Conservation (phyloP, 2,888 invertebrate genomes). For the Hofmannophila pseudospretella region DNA sequence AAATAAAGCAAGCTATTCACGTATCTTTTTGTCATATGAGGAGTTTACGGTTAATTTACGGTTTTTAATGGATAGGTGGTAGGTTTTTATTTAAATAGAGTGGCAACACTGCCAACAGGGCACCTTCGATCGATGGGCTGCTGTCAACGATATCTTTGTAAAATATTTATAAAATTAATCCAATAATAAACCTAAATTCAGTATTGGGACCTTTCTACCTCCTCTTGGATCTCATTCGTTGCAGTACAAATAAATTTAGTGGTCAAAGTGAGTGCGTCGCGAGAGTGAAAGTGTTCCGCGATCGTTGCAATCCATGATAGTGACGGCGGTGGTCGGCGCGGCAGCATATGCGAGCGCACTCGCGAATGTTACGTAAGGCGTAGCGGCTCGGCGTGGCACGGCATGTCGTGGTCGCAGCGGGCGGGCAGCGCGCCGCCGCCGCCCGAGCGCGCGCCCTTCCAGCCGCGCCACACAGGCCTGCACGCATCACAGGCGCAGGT, state of each 20-base stretch:
- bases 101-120: slow-evolving; percentile 75
- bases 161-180: slow-evolving; percentile 46
- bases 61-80: too few species aligned
- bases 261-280: slow-evolving; percentile 10
- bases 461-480: slow-evolving; percentile 37
- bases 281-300: slow-evolving; percentile 62
- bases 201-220: not conserved
- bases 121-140: slow-evolving; percentile 75
- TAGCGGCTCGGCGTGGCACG: too few species aligned
- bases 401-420: slow-evolving; percentile 74
- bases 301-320: slow-evolving; percentile 42
- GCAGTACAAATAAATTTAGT: slow-evolving; percentile 1
- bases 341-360: slow-evolving; percentile 58
- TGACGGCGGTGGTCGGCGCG: slow-evolving; percentile 51
- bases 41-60: too few species aligned
- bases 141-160: slow-evolving; percentile 63
- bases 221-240: not conserved
- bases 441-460: slow-evolving; percentile 42
- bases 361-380: slow-evolving; percentile 71
- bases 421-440: slow-evolving; percentile 37
- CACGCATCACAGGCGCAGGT: slow-evolving; percentile 34
- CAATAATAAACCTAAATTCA: slow-evolving; percentile 16
- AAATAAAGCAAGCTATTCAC: too few species aligned
- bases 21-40: too few species aligned
- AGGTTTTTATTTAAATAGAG: too few species aligned